A percentile compares a stretch with the other conserved stretches of the same genome.
These are phyloP conservation scores for Illadopsis cleaveri DNA, from an alignment of 2,113 vertebrate genomes.

Conservation along the genomic window DNA sequence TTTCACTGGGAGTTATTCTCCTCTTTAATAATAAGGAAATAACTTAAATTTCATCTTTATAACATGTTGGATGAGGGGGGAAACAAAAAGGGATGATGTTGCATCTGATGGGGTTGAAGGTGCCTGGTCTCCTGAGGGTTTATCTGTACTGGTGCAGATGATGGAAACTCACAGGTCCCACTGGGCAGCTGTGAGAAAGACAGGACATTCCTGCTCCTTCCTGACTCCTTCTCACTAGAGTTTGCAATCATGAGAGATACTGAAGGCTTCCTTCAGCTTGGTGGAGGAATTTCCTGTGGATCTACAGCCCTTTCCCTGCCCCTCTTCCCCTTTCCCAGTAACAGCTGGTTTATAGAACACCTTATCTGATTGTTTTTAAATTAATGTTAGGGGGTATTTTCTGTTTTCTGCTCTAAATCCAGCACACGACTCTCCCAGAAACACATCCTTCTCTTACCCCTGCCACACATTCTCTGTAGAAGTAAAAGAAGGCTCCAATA, in stretches of 20 bases:
- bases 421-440: neutral
- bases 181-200: neutral
- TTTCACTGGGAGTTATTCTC: neutral
- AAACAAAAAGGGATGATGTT: neutral
- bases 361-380: neutral
- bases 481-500: neutral
- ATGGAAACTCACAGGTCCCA: neutral
- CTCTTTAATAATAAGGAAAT: neutral
- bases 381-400: neutral
- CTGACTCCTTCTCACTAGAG: neutral
- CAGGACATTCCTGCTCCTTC: neutral
- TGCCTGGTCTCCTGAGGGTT: neutral
- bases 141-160: neutral
- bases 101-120: neutral
- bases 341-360: neutral
- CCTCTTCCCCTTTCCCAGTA: neutral
- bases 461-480: neutral
- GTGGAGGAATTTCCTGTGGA: neutral
- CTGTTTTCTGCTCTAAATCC: neutral
- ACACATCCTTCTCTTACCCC: neutral
- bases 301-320: neutral
- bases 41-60: neutral
- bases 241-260: neutral
- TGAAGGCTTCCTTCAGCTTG: neutral
- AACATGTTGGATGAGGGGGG: rapidly evolving